Base-by-base conservation (phyloP, 2,888 invertebrate species). In the Pristionchus arcanus region DNA sequence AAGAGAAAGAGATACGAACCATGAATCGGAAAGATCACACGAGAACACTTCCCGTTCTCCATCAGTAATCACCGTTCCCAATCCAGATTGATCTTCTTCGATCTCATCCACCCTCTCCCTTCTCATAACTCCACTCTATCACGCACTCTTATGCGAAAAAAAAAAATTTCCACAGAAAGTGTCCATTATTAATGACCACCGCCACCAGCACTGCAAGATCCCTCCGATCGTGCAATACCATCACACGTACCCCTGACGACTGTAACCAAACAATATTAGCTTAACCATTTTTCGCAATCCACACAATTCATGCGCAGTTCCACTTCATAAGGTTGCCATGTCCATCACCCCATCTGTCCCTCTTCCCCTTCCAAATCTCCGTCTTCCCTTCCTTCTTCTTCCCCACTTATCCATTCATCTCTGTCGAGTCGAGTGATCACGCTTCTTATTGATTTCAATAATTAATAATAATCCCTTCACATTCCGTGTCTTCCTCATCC, bases 401-500 rank as follows among this genome's bases (percentile, higher is more conserved):
- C 59, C n/a, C n/a, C 59, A 84, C 55, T 84, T 37, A 84, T 55
- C 59, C 55, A 59, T 63, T 84, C 84, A 59, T 34, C 84, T 55
- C 84, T 25, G 55, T 34, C 84, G 28, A 59, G 31, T 84, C 59
- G 19, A 21, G 55, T 49, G 42, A 81, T 81, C 49, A 81, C 55
- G 83, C 83, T 83, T 81, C 83, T 53, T 55, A 59, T 84, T 84
- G 28, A 28, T 83, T 37, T 84, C 34, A 59, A 59, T 84, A 55
- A 59, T 81, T 81, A 25, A 81, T 81, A 42, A n/a, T 53, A 49
- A 11, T 53, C 81, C 28, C 53, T 7, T 9, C 81, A 42, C 34
- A 21, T 49, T 81, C 28, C 49, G n/a, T 53, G 81, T 34, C 59
- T 84, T 53, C 83, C 53, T 83, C 83, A 28, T 83, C 28, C 28